A percentile compares a stretch with the other conserved stretches of the same genome.
Evolutionary conservation across 2,797 vertebrate genomes (phyloP).

Genomic region (Phataginus tricuspis): DNA sequence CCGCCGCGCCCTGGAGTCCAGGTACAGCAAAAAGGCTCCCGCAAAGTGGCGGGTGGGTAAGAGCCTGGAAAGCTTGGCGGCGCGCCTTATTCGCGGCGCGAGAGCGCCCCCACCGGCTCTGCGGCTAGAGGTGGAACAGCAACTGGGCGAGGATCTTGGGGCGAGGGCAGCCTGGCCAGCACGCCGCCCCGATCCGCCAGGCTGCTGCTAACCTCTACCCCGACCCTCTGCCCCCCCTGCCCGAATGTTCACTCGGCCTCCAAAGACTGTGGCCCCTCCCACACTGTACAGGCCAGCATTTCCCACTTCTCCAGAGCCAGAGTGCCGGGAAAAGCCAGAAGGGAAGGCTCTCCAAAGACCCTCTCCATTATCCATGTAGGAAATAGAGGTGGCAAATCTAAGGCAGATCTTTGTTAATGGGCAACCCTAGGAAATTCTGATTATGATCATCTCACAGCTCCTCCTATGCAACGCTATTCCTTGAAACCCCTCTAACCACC

Average conservation of each 20-base stretch:
- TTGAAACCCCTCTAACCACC: not conserved
- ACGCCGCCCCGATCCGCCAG: not conserved
- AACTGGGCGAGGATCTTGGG: not conserved
- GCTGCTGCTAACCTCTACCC: not conserved
- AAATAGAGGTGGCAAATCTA: not conserved
- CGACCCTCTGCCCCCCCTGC: no score
- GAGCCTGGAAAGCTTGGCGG: not conserved
- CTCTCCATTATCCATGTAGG: not conserved
- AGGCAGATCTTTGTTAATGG: not conserved
- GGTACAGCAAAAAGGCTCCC: not conserved
- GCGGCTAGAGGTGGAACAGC: not conserved
- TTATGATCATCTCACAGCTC: not conserved
- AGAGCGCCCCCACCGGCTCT: slow-evolving; percentile 17
- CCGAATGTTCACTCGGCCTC: not conserved
- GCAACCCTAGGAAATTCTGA: not conserved
- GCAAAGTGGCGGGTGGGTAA: accelerated
- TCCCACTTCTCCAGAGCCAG: not conserved
- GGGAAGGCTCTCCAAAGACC: not conserved
- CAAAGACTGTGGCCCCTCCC: not conserved
- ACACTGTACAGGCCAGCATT: not conserved
- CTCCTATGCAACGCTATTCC: not conserved
- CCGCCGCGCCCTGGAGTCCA: not conserved
- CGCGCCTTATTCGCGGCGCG: accelerated
- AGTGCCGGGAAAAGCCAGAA: not conserved
- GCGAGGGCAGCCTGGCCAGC: not conserved